Base-by-base conservation (phyloP, 2,888 invertebrate genomes). In the Eupithecia centaureata region DNA sequence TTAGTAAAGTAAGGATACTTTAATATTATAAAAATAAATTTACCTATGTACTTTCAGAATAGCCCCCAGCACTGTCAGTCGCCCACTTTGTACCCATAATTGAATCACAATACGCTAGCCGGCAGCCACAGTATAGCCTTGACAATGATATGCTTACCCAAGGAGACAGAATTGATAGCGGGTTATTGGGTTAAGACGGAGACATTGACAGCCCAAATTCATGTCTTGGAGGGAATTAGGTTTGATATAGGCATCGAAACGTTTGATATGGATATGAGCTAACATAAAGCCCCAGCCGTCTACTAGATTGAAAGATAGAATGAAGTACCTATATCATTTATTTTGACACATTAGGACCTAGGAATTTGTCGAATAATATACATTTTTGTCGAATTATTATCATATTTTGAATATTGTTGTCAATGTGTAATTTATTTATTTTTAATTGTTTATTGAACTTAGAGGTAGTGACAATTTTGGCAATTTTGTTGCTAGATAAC, bases 21-120 rank as follows among this genome's bases (percentile, higher is more conserved):
- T n/a, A n/a, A n/a, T n/a, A n/a, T n/a, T n/a, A n/a, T n/a, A n/a
- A n/a, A n/a, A n/a, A n/a, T n/a, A n/a, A n/a, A n/a, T n/a, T 18
- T 47, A 47, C 18, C 10, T n/a, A 38, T n/a, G n/a, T 42, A 18
- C 18, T 42, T 8, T 18, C 18, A 8, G 7, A 18, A 8, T 42
- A 42, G 15, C 18, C 77, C 76, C 78, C 79, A 79, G 72, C 78
- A 76, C 76, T 72, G 77, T 67, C 74, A 71, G 52, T 67, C 66
- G 63, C 22, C 61, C 61, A 70, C 66, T 70, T 63, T 30, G 32
- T 25, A 13, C 58, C 47, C 28, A 78, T 84, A 84, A 85, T 85
- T 85, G 82, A 85, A 84, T 83, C 79, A 82, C 80, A 84, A 82
- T 84, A 79, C 76, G 68, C 73, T 72, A 73, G 77, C 77, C 81